Evolutionary conservation across 2,113 vertebrate species (phyloP), one percentile per base, ranked within the genome.

Genomic region (Peromyscus californicus): DNA sequence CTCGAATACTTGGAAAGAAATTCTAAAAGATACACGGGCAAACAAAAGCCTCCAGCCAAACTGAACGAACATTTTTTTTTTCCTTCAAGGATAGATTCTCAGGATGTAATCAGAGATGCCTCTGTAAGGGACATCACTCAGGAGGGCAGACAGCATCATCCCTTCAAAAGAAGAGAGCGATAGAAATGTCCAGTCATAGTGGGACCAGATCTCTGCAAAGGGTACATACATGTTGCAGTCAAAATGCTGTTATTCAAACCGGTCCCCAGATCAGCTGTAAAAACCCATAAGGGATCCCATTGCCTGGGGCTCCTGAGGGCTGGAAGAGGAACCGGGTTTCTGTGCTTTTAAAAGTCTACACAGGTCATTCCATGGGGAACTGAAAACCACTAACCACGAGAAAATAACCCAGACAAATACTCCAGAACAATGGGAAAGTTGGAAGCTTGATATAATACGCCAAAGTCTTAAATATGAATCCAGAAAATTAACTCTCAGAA

Each of bases 1-100:
- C 21, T 94, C 61, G 54, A 92, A 90, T 59, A 80, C n/a, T 88
- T 88, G 45, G 65, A 59, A 91, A 91, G 93, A 29, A 85, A 80
- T 59, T 95, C 45, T 91, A 54, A 24, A 91, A 48, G 16, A 78
- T 48, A n/a, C 78, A 31, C 67, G 59, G 36, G 21, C 61, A 87
- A 83, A 78, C 61, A 72, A 93, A 96, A 63, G 19, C 36, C 42
- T 79, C 79, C 67, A 83, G 54, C 54, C 85, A 63, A 91, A 86
- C 36, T 45, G 22, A 96, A 90, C 65, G 19, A 89, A 31, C n/a
- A 75, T 75, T 59, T 84, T 69, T 59, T 84, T 69, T 93, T 92
- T 63, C 51, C 63, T 85, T 45, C 86, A 76, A 39, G 59, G 84
- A 79, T 90, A 76, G 86, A 89, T 85, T 76, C 59, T 80, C 39